Percentiles rank a stretch among this genome's conserved stretches.
These are phyloP conservation scores for Aegithalos caudatus DNA, from an alignment of 2,113 vertebrate genomes.

Conservation along the genomic window DNA sequence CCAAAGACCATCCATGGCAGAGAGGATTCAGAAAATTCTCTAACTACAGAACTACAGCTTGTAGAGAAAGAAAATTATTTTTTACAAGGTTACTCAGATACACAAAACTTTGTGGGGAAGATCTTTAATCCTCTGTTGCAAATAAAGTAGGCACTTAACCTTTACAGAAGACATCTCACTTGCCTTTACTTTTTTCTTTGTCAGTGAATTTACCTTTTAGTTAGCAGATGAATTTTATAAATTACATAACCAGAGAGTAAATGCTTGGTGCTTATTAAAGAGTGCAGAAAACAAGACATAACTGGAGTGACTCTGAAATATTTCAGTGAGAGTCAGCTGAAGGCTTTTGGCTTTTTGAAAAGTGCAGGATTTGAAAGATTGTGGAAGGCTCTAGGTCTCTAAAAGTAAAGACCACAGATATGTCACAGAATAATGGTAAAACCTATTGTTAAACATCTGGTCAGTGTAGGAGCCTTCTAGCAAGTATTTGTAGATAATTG, in stretches of 20 bases:
- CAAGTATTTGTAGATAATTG: background rate
- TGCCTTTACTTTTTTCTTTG: conserved; percentile 51
- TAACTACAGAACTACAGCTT: background rate
- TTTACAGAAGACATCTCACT: conserved; percentile 40
- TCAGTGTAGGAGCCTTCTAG: background rate
- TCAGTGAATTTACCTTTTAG: conserved; percentile 40
- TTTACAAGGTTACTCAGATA: background rate
- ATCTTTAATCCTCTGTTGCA: conserved; percentile 1
- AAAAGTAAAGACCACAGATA: background rate
- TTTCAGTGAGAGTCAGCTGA: background rate
- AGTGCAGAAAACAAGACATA: conserved; percentile 11
- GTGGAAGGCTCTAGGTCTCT: background rate
- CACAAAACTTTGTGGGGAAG: background rate
- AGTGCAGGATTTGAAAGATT: background rate
- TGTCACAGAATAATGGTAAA: background rate
- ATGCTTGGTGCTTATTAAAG: background rate
- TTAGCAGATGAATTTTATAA: conserved; percentile 46
- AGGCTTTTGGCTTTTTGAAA: background rate
- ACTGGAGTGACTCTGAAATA: background rate
- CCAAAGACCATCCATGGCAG: background rate
- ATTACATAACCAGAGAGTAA: conserved; percentile 29
- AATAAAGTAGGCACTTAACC: conserved; percentile 59
- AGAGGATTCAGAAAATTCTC: background rate
- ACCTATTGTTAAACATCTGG: background rate
- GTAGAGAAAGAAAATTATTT: background rate